Evolutionary conservation across 1,140 invertebrate species (phyloP).

Genomic region (Himalopsyche phryganea): DNA sequence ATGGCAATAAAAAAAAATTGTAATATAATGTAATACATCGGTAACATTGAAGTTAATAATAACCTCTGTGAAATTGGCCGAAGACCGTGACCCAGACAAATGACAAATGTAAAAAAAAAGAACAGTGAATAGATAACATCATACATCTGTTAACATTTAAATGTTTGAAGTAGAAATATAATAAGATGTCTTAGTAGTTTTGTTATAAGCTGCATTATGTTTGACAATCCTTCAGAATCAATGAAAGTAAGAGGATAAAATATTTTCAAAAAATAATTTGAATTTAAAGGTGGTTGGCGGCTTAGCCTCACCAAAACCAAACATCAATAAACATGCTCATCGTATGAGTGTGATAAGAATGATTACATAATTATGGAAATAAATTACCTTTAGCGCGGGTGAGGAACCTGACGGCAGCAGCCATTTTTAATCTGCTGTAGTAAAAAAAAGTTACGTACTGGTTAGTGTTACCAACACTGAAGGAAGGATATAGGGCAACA

Average conservation of each 20-base stretch:
- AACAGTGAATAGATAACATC: not conserved
- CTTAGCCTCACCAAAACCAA: not conserved
- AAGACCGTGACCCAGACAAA: slow-evolving; percentile 31
- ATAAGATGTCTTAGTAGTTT: not conserved
- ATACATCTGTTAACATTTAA: not conserved
- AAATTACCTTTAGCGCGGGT: slow-evolving; percentile 24
- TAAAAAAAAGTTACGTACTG: not conserved
- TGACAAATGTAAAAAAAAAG: slow-evolving; percentile 1
- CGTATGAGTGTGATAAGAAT: not conserved
- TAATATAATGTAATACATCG: not conserved
- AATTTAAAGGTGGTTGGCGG: not conserved
- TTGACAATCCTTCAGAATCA: slow-evolving; percentile 8
- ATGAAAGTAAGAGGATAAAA: not conserved
- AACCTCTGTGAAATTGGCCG: slow-evolving; percentile 17
- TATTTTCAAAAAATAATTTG: not conserved
- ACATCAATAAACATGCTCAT: not conserved
- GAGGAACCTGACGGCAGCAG: slow-evolving; percentile 26
- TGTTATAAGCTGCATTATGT: not conserved
- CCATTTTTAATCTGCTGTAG: slow-evolving; percentile 19
- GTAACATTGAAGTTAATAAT: slow-evolving; percentile 28
- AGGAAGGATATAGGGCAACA: not conserved
- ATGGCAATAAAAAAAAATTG: not conserved
- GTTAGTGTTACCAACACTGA: not conserved
- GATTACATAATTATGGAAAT: slow-evolving; percentile 18
- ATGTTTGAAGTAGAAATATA: not conserved